phyloP scores from a whole-genome alignment of 2,888 invertebrate genomes.

The Stratiomys singularior region DNA sequence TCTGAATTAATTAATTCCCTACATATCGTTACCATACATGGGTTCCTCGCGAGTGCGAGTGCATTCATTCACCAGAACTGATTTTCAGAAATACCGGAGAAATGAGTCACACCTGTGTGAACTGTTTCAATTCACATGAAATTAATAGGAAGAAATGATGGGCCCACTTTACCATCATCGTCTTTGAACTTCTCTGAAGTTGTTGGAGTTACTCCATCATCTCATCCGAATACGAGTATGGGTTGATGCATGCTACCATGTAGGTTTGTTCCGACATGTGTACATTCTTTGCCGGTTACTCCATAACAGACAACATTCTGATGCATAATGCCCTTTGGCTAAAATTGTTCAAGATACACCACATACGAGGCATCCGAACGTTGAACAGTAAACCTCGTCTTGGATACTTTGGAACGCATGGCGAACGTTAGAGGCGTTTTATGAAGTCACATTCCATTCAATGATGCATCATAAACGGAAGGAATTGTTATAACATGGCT shows the following conservation, averaged over 20 bases:
- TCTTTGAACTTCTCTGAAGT: not conserved
- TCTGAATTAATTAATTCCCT: too few species aligned
- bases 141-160: not conserved
- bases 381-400: not conserved
- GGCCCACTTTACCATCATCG: not conserved
- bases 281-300: conserved; percentile 5
- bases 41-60: too few species aligned
- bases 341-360: not conserved
- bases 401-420: conserved; percentile 6
- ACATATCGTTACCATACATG: too few species aligned
- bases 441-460: conserved; percentile 26
- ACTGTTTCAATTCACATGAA: conserved; percentile 3
- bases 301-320: conserved; percentile 9
- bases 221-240: too few species aligned
- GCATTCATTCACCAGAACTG: not conserved
- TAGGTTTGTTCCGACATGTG: too few species aligned
- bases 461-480: conserved; percentile 27
- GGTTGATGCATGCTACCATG: too few species aligned
- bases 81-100: not conserved
- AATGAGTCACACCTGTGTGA: conserved; percentile 18
- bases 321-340: conserved; percentile 2
- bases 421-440: not conserved
- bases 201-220: not conserved
- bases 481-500: not conserved
- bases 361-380: not conserved